Base-by-base conservation (phyloP, 1,140 invertebrate species). In the Nixonia krombeini region DNA sequence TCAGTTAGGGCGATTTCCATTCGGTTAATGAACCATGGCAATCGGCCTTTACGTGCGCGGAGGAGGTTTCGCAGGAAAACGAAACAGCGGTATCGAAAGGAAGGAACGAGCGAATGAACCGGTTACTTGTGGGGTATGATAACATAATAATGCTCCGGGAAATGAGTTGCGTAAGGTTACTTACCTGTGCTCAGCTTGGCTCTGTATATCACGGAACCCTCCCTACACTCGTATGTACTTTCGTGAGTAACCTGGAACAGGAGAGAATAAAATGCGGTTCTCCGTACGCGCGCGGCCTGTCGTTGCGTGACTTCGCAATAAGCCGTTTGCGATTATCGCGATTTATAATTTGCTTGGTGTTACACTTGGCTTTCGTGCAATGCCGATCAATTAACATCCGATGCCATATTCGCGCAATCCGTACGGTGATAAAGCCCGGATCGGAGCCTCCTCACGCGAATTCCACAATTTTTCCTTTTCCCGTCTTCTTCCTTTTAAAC, bases 101-200 rank as follows among this genome's bases (percentile, higher is more conserved):
- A 47, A 47, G 45, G 16, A 45, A 45, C 42, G 42, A 47, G 35
- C 33, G 42, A 28, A 35, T 35, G 38, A 55, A 55, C 52, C 28
- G 44, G 52, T 44, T 35, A 16, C 29, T 29, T 28, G 29, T 38
- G 33, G 10, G 31, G 4, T 23, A 28, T 56, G 71, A 69, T 73
- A 73, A 70, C 63, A 55, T 63, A 70, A 74, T 78, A 75, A 76
- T 66, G 41, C 44, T 51, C 28, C 50, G 70, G 72, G 74, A 74
- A 75, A 77, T 77, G 51, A 45, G 61, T 78, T 78, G 49, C 50
- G 56, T 57, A 76, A 78, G 18, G 37, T 31, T 17, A 41, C 28
- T 56, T 41, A 44, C 10, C 57, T 12, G 31, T 15, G 46, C n/a
- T 49, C 17, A 16, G 23, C 26, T 45, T 31, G 44, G 56, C 53